Conservation (phyloP, 2,888 invertebrate genomes). For the Diplolepis rosae region DNA sequence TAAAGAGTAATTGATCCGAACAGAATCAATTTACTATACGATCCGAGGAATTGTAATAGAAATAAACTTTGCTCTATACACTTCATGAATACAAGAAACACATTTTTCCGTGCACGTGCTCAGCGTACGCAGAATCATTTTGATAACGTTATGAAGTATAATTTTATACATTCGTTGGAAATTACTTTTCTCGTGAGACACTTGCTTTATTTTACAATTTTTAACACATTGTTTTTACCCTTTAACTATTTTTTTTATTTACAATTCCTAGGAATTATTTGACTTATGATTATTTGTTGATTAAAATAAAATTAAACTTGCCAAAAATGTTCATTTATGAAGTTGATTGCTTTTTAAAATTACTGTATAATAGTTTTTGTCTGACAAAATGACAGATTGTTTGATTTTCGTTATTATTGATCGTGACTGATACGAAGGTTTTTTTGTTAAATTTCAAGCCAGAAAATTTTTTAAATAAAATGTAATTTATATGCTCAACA, state of each 20-base stretch:
- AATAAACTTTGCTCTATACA: not conserved
- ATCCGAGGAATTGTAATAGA: slow-evolving; percentile 3
- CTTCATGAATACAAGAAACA: not conserved
- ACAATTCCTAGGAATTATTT: too few species aligned
- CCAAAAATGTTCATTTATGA: too few species aligned
- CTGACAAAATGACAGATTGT: not conserved
- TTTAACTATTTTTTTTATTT: too few species aligned
- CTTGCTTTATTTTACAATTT: not conserved
- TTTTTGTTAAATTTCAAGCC: not conserved
- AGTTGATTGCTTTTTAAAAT: too few species aligned
- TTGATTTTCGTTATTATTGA: not conserved
- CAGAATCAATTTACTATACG: slow-evolving; percentile 57
- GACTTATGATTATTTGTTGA: too few species aligned
- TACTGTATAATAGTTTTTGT: too few species aligned
- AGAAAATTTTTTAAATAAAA: slow-evolving; percentile 28
- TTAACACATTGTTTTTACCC: not conserved
- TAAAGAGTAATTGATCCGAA: slow-evolving; percentile 51
- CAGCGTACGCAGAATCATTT: not conserved
- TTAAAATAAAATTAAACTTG: too few species aligned
- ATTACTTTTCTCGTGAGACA: not conserved
- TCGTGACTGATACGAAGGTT: not conserved
- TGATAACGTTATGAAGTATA: not conserved
- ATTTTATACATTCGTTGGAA: not conserved
- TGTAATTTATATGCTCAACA: slow-evolving; percentile 62
- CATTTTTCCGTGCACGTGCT: not conserved